Conservation (phyloP, 2,888 invertebrate genomes). For the Podabrus alpinus region DNA sequence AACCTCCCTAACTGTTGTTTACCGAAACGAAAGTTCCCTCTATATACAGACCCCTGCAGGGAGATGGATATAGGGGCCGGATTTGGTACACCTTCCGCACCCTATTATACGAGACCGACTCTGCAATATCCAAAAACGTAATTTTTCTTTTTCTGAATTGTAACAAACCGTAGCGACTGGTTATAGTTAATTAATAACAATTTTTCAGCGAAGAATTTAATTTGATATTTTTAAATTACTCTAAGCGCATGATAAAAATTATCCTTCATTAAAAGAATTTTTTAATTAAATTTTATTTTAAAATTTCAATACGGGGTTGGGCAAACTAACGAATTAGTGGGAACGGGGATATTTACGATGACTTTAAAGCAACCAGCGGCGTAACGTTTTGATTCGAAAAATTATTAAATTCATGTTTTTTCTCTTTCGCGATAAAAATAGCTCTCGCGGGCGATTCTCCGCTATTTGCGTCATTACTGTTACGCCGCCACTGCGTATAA, state of each 20-base stretch:
- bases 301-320: background rate
- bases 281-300: background rate
- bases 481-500: background rate
- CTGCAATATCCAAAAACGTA: background rate
- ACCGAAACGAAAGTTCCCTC: background rate
- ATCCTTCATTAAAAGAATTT: background rate
- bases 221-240: background rate
- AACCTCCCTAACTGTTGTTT: background rate
- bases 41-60: background rate
- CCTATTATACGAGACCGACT: background rate
- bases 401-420: background rate
- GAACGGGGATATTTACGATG: background rate
- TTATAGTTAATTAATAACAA: background rate
- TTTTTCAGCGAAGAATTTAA: background rate
- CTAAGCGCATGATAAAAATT: background rate
- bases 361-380: background rate
- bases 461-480: background rate
- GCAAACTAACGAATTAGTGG: background rate
- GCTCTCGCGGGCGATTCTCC: background rate
- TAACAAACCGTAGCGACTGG: background rate
- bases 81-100: background rate
- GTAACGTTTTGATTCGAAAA: background rate
- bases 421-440: background rate
- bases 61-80: background rate
- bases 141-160: background rate